Evolutionary conservation across 1,140 invertebrate species (phyloP).

Genomic region (Aporrectodea caliginosa): DNA sequence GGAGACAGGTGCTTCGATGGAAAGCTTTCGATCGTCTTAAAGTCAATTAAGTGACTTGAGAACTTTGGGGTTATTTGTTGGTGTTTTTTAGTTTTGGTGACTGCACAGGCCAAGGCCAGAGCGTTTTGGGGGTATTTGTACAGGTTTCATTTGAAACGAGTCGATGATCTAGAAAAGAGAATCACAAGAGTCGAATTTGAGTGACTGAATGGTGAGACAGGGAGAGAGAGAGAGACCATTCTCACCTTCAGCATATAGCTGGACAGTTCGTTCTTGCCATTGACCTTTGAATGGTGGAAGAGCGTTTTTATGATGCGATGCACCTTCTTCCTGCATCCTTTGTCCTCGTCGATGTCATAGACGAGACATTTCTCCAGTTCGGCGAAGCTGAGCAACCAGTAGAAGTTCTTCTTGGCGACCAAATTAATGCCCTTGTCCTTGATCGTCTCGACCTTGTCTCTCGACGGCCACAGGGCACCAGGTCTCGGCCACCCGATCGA

Average conservation of each 20-base stretch:
- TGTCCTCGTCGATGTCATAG: background rate
- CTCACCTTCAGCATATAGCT: background rate
- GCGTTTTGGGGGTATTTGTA: too few species aligned
- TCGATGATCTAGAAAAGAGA: too few species aligned
- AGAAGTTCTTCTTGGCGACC: slow-evolving; percentile 7
- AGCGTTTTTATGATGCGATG: slow-evolving; percentile 8
- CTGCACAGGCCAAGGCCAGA: too few species aligned
- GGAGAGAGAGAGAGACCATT: too few species aligned
- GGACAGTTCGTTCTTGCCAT: background rate
- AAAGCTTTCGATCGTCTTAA: too few species aligned
- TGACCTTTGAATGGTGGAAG: background rate
- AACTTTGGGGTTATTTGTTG: too few species aligned
- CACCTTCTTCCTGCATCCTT: background rate
- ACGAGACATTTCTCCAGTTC: slow-evolving; percentile 11
- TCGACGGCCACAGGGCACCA: background rate
- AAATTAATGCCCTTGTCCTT: background rate
- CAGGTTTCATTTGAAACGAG: too few species aligned
- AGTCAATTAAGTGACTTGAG: too few species aligned
- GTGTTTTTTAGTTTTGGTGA: too few species aligned
- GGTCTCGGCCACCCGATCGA: slow-evolving; percentile 6
- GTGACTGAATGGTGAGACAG: too few species aligned
- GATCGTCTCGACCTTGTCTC: background rate
- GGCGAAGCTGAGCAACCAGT: slow-evolving; percentile 4
- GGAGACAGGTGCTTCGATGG: too few species aligned
- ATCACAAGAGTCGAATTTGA: too few species aligned